Base-by-base conservation (phyloP, 2,113 vertebrate species). In the Passer montanus region DNA sequence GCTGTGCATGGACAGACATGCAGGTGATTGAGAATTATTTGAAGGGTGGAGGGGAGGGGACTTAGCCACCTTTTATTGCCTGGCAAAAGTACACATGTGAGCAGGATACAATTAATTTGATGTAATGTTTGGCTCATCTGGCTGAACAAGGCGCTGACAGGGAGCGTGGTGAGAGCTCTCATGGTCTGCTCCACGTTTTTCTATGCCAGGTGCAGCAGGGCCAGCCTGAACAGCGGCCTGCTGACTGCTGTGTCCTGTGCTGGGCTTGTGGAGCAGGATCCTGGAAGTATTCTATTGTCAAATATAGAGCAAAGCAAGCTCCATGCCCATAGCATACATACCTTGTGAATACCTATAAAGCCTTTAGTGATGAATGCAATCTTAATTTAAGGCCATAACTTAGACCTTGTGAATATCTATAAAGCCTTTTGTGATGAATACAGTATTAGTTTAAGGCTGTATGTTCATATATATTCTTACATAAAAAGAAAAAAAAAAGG, bases 71-170 rank as follows among this genome's bases (percentile, higher is more conserved):
- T 85, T 87, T 87, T 85, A 91, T 46, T 66, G 55, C 50, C 46
- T 92, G 41, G 87, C 20, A 92, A 62, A 86, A 88, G 43, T 17
- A 58, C 74, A 9, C 11, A 39, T 19, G 37, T 66, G 79, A 87
- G 50, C n/a, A 85, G 82, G 82, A 90, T 94, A 37, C 74, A 91
- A 91, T 83, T 84, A 85, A 90, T 85, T 73, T 83, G 84, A 87
- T 70, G 70, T 83, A 90, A 89, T 41, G 70, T 21, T 84, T 56
- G 74, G 50, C 49, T 87, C 63, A 53, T 28, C 41, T 72, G 37
- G 37, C 53, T 0, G 6, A 91, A 82, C 17, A 60, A 73, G 67
- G 74, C 0, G 9, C 78, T 91, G 95, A 93, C 87, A 84, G 84
- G 15, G 84, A 94, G 41, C 6, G 4, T 3, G 7, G 58, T 76